phyloP scores from a whole-genome alignment of 2,113 vertebrate species.

The Zosterops japonicus region DNA sequence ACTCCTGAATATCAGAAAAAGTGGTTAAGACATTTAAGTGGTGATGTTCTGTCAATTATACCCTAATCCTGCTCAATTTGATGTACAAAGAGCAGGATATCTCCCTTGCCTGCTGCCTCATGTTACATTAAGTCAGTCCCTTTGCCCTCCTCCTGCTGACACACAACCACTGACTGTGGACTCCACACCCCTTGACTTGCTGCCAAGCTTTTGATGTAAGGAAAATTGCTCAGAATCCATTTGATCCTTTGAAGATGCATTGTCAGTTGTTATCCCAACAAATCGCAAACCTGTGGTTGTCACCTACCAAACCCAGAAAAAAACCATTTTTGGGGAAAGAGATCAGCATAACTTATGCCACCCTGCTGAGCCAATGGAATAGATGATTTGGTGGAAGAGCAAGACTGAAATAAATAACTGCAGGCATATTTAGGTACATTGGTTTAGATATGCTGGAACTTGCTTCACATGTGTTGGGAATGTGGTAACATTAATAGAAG shows the following conservation, averaged over 20 bases:
- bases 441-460: background rate
- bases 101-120: conserved; percentile 37
- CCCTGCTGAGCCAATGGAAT: background rate
- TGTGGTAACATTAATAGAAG: background rate
- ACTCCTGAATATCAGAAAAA: background rate
- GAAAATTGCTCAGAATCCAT: conserved; percentile 57
- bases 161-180: conserved; percentile 69
- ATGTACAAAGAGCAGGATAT: background rate
- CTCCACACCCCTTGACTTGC: conserved; percentile 70
- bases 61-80: background rate
- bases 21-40: background rate
- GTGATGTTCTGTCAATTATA: background rate
- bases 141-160: conserved; percentile 16
- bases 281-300: conserved; percentile 24
- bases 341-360: background rate
- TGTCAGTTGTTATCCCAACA: conserved; percentile 56
- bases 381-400: background rate
- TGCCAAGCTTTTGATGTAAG: conserved; percentile 80
- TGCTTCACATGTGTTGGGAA: background rate
- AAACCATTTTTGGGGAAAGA: background rate
- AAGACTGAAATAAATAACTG: background rate
- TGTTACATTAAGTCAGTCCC: conserved; percentile 53
- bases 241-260: conserved; percentile 75
- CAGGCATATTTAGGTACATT: background rate
- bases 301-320: conserved; percentile 14